A percentile compares a stretch with the other conserved stretches of the same genome.
Conservation (phyloP, 2,113 vertebrate genomes). For the Dromas ardeola region DNA sequence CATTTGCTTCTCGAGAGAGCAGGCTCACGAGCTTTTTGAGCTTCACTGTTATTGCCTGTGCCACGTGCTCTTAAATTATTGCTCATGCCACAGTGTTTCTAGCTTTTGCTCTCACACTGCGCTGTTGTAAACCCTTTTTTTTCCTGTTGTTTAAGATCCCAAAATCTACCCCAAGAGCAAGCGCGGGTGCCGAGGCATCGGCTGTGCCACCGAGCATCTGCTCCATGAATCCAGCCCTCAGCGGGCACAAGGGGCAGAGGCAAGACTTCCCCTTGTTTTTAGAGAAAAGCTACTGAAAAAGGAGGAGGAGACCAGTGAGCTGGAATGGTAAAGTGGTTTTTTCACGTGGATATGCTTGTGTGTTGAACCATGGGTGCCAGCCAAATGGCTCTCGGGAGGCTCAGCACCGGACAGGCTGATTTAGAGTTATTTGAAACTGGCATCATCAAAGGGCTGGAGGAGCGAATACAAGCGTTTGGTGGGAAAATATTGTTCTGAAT, state of each 20-base stretch:
- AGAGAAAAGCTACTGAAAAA: not conserved
- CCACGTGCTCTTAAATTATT: not conserved
- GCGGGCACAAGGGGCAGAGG: rapidly evolving
- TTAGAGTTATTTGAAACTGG: not conserved
- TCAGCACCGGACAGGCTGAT: not conserved
- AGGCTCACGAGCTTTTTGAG: not conserved
- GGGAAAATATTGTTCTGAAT: not conserved
- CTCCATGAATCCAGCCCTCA: not conserved
- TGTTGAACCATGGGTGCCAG: not conserved
- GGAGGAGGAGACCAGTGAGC: not conserved
- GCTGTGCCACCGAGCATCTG: rapidly evolving
- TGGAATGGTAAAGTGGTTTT: not conserved
- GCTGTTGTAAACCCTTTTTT: not conserved
- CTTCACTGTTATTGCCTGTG: not conserved
- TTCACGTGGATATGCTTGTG: rapidly evolving
- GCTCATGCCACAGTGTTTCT: not conserved
- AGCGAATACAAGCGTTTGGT: not conserved
- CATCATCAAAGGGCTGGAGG: not conserved
- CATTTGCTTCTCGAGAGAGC: not conserved
- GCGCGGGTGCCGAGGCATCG: rapidly evolving
- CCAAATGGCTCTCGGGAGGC: not conserved
- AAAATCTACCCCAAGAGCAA: not conserved
- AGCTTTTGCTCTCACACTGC: not conserved
- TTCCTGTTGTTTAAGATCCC: not conserved
- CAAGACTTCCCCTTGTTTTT: not conserved